These are phyloP conservation scores for Natator depressus DNA, from an alignment of 2,113 vertebrate species.

Conservation along the genomic window DNA sequence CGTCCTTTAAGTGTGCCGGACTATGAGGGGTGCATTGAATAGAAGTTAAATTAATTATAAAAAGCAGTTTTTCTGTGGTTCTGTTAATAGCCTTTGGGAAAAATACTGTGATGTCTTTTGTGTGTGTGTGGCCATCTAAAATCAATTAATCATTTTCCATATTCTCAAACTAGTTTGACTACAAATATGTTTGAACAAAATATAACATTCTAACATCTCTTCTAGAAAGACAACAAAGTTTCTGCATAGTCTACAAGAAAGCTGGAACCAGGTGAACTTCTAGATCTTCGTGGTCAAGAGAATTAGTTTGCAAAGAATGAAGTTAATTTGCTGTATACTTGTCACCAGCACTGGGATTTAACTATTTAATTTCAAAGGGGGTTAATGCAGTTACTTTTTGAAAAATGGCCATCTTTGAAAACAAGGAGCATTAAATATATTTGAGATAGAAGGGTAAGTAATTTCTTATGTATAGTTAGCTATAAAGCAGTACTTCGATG, in stretches of 20 bases:
- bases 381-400: constrained; percentile 79
- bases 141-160: not conserved
- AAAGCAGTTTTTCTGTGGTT: not conserved
- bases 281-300: constrained; percentile 82
- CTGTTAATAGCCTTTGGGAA: not conserved
- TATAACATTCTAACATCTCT: constrained; percentile 27
- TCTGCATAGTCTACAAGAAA: constrained; percentile 86
- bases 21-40: not conserved
- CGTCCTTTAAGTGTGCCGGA: fast-evolving
- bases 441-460: constrained; percentile 84
- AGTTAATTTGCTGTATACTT: constrained; percentile 87
- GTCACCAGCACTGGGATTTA: constrained; percentile 92
- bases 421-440: constrained; percentile 84
- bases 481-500: constrained; percentile 83
- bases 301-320: constrained; percentile 86
- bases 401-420: constrained; percentile 80
- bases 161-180: not conserved
- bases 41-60: fast-evolving
- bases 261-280: constrained; percentile 74
- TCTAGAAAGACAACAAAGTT: constrained; percentile 98
- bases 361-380: constrained; percentile 82
- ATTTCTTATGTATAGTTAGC: constrained; percentile 86
- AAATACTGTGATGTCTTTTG: not conserved
- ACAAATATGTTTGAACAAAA: not conserved
- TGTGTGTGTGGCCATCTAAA: not conserved